These are phyloP conservation scores for Leucoraja ocellata DNA, from an alignment of 2,797 vertebrate species.

Conservation along the genomic window DNA sequence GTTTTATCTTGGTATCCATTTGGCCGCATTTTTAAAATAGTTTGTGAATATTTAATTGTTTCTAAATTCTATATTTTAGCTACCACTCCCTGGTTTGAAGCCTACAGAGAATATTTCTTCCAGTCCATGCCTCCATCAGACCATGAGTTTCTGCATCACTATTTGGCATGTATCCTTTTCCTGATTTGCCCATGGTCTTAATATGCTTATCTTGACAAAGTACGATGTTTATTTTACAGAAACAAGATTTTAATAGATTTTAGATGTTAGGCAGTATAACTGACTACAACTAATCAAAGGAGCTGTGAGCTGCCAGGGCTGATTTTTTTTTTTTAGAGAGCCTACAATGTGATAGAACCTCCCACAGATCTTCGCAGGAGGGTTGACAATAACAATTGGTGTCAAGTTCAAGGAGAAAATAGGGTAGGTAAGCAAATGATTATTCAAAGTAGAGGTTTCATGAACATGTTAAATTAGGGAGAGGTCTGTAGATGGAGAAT, in stretches of 20 bases:
- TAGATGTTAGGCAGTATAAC: neutral
- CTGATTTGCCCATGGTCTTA: neutral
- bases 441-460: neutral
- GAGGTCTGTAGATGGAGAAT: no score
- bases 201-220: neutral
- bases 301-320: neutral
- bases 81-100: constrained; percentile 94
- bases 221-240: neutral
- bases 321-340: neutral
- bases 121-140: constrained; percentile 89
- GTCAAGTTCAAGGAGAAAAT: neutral
- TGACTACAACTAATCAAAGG: neutral
- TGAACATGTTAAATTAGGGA: neutral
- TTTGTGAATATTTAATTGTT: neutral
- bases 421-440: neutral
- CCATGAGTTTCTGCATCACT: constrained; percentile 95
- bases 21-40: neutral
- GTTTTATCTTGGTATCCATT: neutral
- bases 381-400: neutral
- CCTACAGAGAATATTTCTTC: constrained; percentile 90
- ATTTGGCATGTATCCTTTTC: constrained; percentile 96
- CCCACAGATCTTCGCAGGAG: neutral
- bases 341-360: neutral
- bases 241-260: no score
- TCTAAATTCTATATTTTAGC: constrained; percentile 53